A percentile compares a stretch with the other conserved stretches of the same genome.
Conservation (phyloP, 2,888 invertebrate species). For the Halictus ligatus region DNA sequence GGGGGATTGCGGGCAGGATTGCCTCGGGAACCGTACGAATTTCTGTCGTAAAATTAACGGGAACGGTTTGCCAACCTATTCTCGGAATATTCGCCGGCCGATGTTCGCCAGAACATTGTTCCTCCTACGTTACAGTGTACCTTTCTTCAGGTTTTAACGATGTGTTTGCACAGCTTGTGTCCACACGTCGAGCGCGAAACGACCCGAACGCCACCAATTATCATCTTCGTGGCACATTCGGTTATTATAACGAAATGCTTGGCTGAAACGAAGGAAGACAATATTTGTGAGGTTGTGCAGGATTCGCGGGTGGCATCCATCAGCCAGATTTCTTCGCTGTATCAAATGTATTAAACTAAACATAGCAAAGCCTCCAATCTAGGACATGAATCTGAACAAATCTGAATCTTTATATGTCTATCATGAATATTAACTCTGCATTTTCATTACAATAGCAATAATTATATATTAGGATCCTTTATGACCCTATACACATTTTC, state of each 20-base stretch:
- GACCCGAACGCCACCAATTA: not conserved
- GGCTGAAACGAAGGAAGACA: not conserved
- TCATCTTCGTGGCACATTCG: not conserved
- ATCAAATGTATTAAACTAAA: not conserved
- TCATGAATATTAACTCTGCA: too few species aligned
- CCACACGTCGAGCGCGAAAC: not conserved
- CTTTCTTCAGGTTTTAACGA: conserved; percentile 9
- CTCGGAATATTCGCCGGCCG: not conserved
- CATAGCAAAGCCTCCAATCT: not conserved
- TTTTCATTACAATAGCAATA: too few species aligned
- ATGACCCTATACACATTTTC: too few species aligned
- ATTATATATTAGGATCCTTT: too few species aligned
- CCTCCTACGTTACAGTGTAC: not conserved
- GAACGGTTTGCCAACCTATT: not conserved
- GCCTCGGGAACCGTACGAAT: not conserved
- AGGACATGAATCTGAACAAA: too few species aligned
- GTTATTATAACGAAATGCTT: not conserved
- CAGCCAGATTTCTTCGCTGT: not conserved
- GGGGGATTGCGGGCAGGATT: not conserved
- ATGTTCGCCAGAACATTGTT: not conserved
- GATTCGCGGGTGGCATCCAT: not conserved
- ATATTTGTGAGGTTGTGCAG: not conserved
- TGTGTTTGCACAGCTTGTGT: not conserved
- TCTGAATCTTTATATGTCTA: too few species aligned
- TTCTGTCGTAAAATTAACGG: not conserved